phyloP scores from a whole-genome alignment of 2,888 invertebrate species.

The Elmis aenea region DNA sequence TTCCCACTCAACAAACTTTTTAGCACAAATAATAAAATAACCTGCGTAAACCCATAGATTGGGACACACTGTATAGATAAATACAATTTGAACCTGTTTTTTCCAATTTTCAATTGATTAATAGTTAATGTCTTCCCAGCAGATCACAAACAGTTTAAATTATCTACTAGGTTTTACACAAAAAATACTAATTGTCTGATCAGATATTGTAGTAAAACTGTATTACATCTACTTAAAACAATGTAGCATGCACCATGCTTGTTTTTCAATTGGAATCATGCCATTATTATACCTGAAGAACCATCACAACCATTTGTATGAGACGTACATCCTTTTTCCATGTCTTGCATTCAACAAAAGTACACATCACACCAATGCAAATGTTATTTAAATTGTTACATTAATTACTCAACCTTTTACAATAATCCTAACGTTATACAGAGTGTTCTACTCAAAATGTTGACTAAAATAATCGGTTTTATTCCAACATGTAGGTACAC shows the following conservation, averaged over 20 bases:
- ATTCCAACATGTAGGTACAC: no score
- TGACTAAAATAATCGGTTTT: no score
- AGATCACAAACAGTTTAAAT: constrained; percentile 43
- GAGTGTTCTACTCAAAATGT: no score
- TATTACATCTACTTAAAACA: no score
- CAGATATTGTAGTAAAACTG: no score
- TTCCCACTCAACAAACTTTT: not conserved
- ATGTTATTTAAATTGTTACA: constrained; percentile 6
- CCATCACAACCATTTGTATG: constrained; percentile 92
- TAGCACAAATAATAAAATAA: not conserved
- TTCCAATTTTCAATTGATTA: no score
- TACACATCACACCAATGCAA: constrained; percentile 54
- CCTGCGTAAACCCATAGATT: not conserved
- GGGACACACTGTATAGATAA: not conserved
- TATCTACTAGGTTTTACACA: no score
- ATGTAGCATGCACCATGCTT: no score
- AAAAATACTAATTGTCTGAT: no score
- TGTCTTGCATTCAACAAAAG: constrained; percentile 66
- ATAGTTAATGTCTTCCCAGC: constrained; percentile 35
- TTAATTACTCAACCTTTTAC: no score
- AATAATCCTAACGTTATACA: no score
- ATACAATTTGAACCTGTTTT: no score
- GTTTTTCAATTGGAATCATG: constrained; percentile 16
- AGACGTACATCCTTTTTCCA: constrained; percentile 85
- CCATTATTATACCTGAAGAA: constrained; percentile 65